Evolutionary conservation across 2,797 vertebrate genomes (phyloP), one percentile per base, ranked within the genome.

Genomic region (Neosilurus mollespiculum): DNA sequence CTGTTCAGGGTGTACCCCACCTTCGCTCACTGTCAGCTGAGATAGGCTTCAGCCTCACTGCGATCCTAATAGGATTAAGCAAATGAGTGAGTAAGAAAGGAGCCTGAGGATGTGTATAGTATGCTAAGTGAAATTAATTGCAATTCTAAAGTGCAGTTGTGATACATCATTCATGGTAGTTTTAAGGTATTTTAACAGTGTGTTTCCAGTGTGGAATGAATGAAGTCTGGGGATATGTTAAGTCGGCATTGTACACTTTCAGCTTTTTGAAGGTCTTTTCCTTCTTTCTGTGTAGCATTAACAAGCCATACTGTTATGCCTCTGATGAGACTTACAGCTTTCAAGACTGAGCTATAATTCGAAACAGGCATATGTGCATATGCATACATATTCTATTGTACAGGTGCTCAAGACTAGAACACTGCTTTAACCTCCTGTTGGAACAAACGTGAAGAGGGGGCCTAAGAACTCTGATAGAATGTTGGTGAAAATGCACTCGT

Each of bases 301-400:
- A 43, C 43, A 43, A 43, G 43, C 43, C 43, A 43, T 43, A 43
- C 43, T 43, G 43, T 43, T 43, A 43, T 37, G 54, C 26, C 4
- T 76, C 72, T 75, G n/a, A 58, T 75, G 53, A 75, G 30, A 30
- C 20, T 56, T 37, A 77, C 26, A 61, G 34, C 56, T n/a, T 14
- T 59, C 1, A 54, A 30, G 30, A 43, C 54, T 34, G 54, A 59
- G 16, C 54, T 76, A 26, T 76, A 76, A 75, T 56, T 15, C 51
- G 56, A 75, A 75, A 75, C 18, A 8, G 24, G 6, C 20, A 73
- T 53, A 73, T 54, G 7, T 73, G 49, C 69, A 72, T 51, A 12
- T 72, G 43, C 53, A 75, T 30, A 30, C 30, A 30, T 30, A 30
- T 73, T 4, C 22, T 56, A 56, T 30, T 26, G 51, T 54, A 49